Evolutionary conservation across 2,888 invertebrate genomes (phyloP).

Genomic region (Spialia ferax): DNA sequence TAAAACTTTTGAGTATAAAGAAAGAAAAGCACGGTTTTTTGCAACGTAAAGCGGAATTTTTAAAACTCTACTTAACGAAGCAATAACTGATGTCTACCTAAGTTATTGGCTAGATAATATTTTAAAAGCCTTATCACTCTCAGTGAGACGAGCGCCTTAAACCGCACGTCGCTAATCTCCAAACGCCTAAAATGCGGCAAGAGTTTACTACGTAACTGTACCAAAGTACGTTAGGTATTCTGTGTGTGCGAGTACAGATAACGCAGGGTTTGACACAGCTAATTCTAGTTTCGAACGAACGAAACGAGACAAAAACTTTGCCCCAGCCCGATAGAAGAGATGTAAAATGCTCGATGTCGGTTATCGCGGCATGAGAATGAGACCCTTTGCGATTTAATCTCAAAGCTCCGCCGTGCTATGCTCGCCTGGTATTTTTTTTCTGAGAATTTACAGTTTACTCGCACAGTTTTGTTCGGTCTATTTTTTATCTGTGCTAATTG

Average conservation of each 20-base stretch:
- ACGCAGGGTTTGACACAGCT: constrained; percentile 39
- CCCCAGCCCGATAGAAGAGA: constrained; percentile 48
- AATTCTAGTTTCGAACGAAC: constrained; percentile 36
- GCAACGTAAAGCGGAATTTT: too few relatives aligned
- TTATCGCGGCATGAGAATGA: constrained; percentile 67
- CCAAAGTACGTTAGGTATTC: constrained; percentile 39
- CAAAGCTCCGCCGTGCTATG: constrained; percentile 59
- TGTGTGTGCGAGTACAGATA: constrained; percentile 31
- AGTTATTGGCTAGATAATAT: not conserved
- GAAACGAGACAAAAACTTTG: constrained; percentile 52
- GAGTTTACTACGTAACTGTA: constrained; percentile 6
- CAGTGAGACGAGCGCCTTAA: constrained; percentile 8
- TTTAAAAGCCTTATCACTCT: not conserved
- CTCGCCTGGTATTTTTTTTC: constrained; percentile 60
- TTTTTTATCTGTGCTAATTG: constrained; percentile 48
- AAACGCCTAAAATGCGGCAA: constrained; percentile 28
- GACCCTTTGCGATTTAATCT: constrained; percentile 72
- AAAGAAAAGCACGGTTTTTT: too few relatives aligned
- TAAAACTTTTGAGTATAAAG: too few relatives aligned
- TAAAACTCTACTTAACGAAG: too few relatives aligned
- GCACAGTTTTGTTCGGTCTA: constrained; percentile 42
- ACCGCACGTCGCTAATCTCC: constrained; percentile 6
- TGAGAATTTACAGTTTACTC: constrained; percentile 49
- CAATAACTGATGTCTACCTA: too few relatives aligned
- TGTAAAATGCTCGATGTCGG: constrained; percentile 57